Base-by-base conservation (phyloP, 2,113 vertebrate genomes). In the Channa argus region DNA sequence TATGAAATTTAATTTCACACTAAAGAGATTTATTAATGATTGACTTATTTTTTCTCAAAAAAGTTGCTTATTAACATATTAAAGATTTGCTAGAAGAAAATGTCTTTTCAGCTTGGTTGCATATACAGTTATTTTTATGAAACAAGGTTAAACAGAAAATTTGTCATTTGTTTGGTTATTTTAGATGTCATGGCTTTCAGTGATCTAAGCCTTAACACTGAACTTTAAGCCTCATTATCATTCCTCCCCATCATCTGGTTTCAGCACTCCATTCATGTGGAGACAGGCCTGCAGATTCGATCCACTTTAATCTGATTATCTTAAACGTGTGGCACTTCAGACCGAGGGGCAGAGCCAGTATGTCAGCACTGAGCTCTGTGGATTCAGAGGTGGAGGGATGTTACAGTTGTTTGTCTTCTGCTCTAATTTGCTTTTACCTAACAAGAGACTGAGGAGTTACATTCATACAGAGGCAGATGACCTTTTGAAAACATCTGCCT, bases 271-370 rank as follows among this genome's bases (percentile, higher is more conserved):
- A 62, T 87, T 88, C 83, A 69, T 78, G 67, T 76, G 74, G 70
- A 87, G 77, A 62, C 62, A 50, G 71, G 71, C 67, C 54, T 41
- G 41, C 76, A 53, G 51, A 71, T 82, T 85, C 74, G 59, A 81
- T 89, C 80, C 73, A 39, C 71, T 83, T 85, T 88, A 74, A 89
- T 89, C 67, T 65, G 74, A 87, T 87, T 82, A 84, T 74, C 59
- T 63, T 71, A 74, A 81, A 69, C 34, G 63, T 78, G 82, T 0
- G 47, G 44, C 53, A 34, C 24, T 65, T 14, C 3, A 49, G 71
- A 33, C 66, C n/a, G 1, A 66, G 50, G 49, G 8, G 59, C 52
- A 0, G 50, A 8, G 53, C 41, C 47, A 3, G 43, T 3, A 24
- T 24, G 72, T 82, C 56, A 37, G 53, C 70, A 61, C 58, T 4